phyloP scores from a whole-genome alignment of 2,888 invertebrate species.

The Dryobota labecula region DNA sequence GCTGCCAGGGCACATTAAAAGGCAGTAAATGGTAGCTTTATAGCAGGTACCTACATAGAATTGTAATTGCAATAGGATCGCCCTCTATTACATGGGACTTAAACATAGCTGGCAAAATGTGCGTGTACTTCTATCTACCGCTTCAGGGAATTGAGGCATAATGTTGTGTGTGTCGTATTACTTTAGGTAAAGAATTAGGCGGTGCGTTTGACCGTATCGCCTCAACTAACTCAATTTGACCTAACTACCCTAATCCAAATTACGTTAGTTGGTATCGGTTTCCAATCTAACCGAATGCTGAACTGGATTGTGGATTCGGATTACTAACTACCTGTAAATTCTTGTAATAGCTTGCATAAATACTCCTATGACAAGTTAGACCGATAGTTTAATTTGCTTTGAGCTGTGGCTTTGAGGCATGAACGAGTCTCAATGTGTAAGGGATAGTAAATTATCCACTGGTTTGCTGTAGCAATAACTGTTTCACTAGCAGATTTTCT shows the following conservation, averaged over 20 bases:
- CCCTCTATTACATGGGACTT: neutral
- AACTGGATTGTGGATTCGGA: neutral
- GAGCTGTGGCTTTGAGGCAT: neutral
- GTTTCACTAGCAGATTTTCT: neutral
- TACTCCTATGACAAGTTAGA: neutral
- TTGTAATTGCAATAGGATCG: neutral
- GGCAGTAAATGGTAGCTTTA: too few relatives aligned
- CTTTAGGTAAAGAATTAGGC: neutral
- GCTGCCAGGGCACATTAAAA: too few relatives aligned
- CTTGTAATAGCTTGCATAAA: constrained; percentile 16
- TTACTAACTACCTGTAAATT: constrained; percentile 18
- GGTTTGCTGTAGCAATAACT: neutral
- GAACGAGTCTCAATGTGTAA: neutral
- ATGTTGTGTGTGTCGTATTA: neutral
- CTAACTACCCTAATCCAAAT: constrained; percentile 10
- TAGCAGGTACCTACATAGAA: too few relatives aligned
- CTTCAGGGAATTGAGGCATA: neutral
- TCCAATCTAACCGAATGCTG: constrained; percentile 12
- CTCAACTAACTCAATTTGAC: constrained; percentile 6
- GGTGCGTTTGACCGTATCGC: neutral
- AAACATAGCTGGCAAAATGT: neutral
- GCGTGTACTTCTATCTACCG: neutral
- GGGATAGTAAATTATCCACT: neutral
- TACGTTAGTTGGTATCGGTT: constrained; percentile 14
- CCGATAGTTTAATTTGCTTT: neutral